Conservation (phyloP, 2,888 invertebrate species). For the Oasisia sp. region DNA sequence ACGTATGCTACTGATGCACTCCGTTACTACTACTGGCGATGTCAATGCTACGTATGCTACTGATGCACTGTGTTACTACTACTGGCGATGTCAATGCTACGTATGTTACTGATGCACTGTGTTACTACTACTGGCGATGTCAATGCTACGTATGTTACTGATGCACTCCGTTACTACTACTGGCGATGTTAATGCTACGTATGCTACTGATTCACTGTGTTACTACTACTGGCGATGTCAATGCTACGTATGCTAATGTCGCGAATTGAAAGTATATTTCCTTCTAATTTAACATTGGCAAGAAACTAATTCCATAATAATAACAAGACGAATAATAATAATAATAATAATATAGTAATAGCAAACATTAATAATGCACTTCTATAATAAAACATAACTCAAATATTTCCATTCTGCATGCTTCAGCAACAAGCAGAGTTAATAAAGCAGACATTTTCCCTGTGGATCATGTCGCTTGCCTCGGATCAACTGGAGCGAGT, state of each 20-base stretch:
- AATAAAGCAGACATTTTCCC: background rate
- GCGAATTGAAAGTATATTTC: too few relatives aligned
- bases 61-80: too few relatives aligned
- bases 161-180: too few relatives aligned
- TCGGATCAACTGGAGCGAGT: background rate
- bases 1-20: too few relatives aligned
- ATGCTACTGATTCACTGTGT: background rate
- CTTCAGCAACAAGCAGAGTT: background rate
- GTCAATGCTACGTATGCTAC: background rate
- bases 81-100: too few relatives aligned
- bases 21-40: background rate
- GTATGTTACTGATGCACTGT: too few relatives aligned
- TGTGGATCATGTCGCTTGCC: slow-evolving; percentile 4
- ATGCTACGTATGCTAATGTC: background rate
- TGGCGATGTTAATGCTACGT: background rate
- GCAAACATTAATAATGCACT: too few relatives aligned
- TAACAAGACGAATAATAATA: too few relatives aligned
- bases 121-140: background rate
- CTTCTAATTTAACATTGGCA: too few relatives aligned
- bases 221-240: background rate
- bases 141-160: background rate
- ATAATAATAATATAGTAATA: too few relatives aligned
- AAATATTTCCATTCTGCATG: background rate
- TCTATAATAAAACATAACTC: too few relatives aligned
- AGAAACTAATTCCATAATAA: too few relatives aligned